A percentile compares a stretch with the other conserved stretches of the same genome.
Conservation (phyloP, 2,797 vertebrate species). For the Thamnophis elegans region DNA sequence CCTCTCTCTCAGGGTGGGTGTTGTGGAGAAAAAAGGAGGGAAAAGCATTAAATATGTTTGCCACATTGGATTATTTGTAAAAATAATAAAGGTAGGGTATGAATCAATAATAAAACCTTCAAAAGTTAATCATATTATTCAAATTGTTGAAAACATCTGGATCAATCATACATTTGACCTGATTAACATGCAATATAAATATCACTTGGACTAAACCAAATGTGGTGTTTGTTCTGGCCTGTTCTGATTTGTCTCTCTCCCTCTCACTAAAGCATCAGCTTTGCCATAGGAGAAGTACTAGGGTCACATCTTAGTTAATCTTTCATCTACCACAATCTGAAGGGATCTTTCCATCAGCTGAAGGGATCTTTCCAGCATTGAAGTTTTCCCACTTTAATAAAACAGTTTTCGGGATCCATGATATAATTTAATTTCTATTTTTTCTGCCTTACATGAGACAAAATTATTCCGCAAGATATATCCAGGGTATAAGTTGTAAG, state of each 20-base stretch:
- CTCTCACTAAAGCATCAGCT: not conserved
- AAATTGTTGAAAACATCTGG: not conserved
- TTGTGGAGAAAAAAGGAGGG: not conserved
- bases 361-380: not conserved
- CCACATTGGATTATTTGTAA: not conserved
- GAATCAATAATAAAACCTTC: not conserved
- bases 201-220: not conserved
- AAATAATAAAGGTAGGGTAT: not conserved
- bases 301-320: not conserved
- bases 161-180: not conserved
- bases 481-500: not conserved
- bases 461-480: not conserved
- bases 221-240: not conserved
- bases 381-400: not conserved
- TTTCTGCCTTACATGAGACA: not conserved
- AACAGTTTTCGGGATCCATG: not conserved
- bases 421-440: not conserved
- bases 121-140: not conserved
- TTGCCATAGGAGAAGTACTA: not conserved
- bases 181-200: not conserved
- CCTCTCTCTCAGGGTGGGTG: too few species aligned
- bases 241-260: not conserved
- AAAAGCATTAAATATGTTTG: not conserved
- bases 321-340: not conserved
- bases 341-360: not conserved